A percentile compares a stretch with the other conserved stretches of the same genome.
Conservation (phyloP, 2,797 vertebrate species). For the Oreochromis grahami region DNA sequence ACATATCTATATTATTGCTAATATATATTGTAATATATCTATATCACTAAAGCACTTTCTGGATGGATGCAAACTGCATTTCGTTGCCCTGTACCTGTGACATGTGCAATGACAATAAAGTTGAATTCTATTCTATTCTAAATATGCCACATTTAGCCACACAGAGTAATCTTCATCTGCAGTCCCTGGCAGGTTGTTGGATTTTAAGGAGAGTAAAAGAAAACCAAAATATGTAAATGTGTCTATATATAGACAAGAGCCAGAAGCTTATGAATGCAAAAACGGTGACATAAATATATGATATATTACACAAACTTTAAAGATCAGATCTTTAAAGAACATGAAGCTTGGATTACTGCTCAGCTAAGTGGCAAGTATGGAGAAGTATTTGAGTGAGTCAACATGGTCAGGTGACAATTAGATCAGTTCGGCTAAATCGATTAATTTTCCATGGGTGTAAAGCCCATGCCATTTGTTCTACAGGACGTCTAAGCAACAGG, state of each 20-base stretch:
- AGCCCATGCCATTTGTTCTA: background rate
- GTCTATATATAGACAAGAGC: background rate
- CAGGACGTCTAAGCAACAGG: background rate
- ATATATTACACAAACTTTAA: background rate
- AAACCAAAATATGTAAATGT: background rate
- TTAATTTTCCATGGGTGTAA: background rate
- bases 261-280: background rate
- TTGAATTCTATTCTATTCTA: too few relatives aligned
- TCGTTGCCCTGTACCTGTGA: too few relatives aligned
- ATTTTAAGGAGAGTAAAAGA: background rate
- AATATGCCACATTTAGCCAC: background rate
- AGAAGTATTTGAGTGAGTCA: background rate
- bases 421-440: background rate
- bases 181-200: background rate
- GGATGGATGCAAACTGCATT: too few relatives aligned
- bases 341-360: background rate
- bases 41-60: too few relatives aligned
- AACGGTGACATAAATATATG: background rate
- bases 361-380: background rate
- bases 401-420: background rate
- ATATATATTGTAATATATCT: too few relatives aligned
- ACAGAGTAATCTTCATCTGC: background rate
- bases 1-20: too few relatives aligned
- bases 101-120: too few relatives aligned
- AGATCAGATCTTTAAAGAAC: background rate